Conservation (phyloP, 2,888 invertebrate species). For the Ophioninae sp. region DNA sequence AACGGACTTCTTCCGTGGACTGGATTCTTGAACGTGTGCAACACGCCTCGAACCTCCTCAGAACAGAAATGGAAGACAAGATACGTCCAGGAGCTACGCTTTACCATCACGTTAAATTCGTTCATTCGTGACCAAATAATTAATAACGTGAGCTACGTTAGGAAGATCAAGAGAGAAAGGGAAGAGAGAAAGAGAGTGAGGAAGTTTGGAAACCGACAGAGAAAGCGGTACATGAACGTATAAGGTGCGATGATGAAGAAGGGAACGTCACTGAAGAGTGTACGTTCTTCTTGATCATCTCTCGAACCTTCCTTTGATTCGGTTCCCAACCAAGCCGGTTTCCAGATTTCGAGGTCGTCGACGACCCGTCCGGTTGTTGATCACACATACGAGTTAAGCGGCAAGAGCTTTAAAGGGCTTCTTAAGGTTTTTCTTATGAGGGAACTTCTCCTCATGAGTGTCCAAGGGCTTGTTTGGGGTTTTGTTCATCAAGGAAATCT, state of each 20-base stretch:
- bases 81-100: conserved; percentile 4
- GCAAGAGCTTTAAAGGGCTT: too few relatives aligned
- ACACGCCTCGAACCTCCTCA: not conserved
- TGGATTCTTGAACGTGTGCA: not conserved
- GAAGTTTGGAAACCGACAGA: conserved; percentile 7
- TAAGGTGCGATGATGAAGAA: conserved; percentile 31
- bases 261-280: conserved; percentile 20
- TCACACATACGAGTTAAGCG: conserved; percentile 19
- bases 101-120: conserved; percentile 39
- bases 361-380: conserved; percentile 54
- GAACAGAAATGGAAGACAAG: conserved; percentile 13
- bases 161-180: not conserved
- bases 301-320: conserved; percentile 36
- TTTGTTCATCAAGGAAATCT: too few relatives aligned
- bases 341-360: conserved; percentile 56
- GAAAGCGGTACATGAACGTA: conserved; percentile 38
- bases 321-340: conserved; percentile 48
- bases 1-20: not conserved
- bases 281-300: not conserved
- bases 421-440: not conserved
- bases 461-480: too few relatives aligned
- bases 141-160: conserved; percentile 16
- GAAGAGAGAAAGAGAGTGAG: not conserved
- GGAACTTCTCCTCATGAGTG: too few relatives aligned
- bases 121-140: conserved; percentile 45